These are phyloP conservation scores for Nilaparvata lugens DNA, from an alignment of 1,140 invertebrate genomes.

Conservation along the genomic window DNA sequence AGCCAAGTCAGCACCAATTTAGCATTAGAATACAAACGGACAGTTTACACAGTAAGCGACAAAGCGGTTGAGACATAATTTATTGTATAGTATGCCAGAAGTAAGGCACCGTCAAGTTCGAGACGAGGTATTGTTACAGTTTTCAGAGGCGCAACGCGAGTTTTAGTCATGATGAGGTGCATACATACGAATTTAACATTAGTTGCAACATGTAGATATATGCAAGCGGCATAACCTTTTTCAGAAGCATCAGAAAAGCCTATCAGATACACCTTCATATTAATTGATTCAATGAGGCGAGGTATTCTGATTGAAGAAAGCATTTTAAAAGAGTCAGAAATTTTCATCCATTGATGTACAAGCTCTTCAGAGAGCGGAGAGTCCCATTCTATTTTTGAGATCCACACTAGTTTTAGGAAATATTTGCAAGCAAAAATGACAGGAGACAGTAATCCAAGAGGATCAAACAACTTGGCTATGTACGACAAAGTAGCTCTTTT, in stretches of 20 bases:
- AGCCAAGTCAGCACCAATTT: slow-evolving; percentile 34
- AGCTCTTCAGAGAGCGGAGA: no score
- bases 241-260: slow-evolving; percentile 31
- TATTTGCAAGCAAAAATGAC: no score
- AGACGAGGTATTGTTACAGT: slow-evolving; percentile 29
- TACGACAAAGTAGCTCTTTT: no score
- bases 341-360: no score
- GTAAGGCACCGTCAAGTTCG: slow-evolving; percentile 32
- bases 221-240: slow-evolving; percentile 27
- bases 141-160: slow-evolving; percentile 29
- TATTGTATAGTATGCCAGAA: slow-evolving; percentile 22
- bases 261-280: no score
- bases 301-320: no score
- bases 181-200: neutral
- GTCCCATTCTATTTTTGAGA: no score
- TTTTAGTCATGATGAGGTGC: slow-evolving; percentile 11
- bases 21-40: slow-evolving; percentile 31
- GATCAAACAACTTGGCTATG: no score
- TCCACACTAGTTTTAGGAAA: no score
- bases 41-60: neutral
- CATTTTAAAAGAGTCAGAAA: no score
- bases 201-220: slow-evolving; percentile 20
- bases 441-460: no score
- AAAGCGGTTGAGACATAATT: neutral
- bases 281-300: no score